Base-by-base conservation (phyloP, 2,113 vertebrate genomes). In the Xenopus laevis region DNA sequence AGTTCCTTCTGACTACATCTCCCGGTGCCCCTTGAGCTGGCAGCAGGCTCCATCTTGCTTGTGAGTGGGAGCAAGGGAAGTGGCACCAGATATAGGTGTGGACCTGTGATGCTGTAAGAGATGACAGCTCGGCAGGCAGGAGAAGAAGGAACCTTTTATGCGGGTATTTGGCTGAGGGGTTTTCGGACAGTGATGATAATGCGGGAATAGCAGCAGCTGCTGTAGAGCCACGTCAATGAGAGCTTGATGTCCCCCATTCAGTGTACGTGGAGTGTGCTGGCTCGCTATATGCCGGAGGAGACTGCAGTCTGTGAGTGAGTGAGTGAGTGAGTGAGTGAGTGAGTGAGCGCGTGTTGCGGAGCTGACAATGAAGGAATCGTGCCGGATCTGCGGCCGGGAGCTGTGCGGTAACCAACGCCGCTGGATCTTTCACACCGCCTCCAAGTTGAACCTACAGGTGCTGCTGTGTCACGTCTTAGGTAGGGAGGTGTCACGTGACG, bases 371-470 rank as follows among this genome's bases (percentile, higher is more conserved):
- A 95, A 95, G 87, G 97, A 98, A 62, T 61, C 86, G 1, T 99
- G 97, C 84, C 84, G 97, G 69, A 92, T 98, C 79, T 99, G 97
- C n/a, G 94, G 92, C 44, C 83, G 97, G 23, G 95, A 97, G 86
- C 92, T 99, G 77, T 96, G 88, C 0, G 97, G 97, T 7, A 98
- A 96, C 83, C 97, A 98, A 84, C 87, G 97, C 17, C 86, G 95
- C 84, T 99, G 97, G 97, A 96, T 99, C 84, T 99, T 99, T 81
- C 96, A 98, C 82, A 93, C 95, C 0, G 82, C 94, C 0, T 85
- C 94, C 82, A 95, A 94, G 84, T 92, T 96, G 78, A 98, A 93
- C 81, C 87, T 99, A 52, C 96, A 97, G 85, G 94, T 96, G 71
- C 87, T 98, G 82, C 92, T 99, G 6, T 95, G 97, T 18, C 94